phyloP scores from a whole-genome alignment of 2,113 vertebrate genomes.

The Centropus unirufus region DNA sequence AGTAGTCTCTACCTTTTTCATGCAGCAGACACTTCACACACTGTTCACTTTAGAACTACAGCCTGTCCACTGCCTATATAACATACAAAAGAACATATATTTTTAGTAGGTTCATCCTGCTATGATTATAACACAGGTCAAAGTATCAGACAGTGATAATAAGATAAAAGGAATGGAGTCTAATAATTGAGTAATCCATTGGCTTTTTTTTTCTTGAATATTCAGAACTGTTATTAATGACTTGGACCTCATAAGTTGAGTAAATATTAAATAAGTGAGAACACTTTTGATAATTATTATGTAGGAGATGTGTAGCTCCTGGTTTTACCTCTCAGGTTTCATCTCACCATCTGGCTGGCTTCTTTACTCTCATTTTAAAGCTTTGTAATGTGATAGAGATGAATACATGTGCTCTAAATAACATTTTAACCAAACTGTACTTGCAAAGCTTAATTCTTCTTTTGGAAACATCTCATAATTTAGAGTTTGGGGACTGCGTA shows the following conservation, averaged over 20 bases:
- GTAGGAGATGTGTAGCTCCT: not conserved
- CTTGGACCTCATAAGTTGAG: not conserved
- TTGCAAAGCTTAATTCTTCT: not conserved
- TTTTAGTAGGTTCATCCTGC: not conserved
- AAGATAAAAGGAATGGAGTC: not conserved
- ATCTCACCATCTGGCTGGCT: not conserved
- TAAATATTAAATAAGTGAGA: not conserved
- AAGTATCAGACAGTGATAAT: not conserved
- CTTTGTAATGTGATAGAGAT: not conserved
- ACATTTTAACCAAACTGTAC: not conserved
- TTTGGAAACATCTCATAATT: not conserved
- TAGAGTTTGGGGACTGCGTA: not conserved
- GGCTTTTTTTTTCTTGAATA: not conserved
- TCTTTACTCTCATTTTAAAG: not conserved
- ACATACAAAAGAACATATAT: rapidly evolving
- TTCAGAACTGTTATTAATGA: not conserved
- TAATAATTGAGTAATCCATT: not conserved
- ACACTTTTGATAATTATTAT: not conserved
- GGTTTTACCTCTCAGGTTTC: not conserved
- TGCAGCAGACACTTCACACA: not conserved
- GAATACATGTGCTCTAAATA: not conserved
- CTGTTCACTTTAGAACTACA: not conserved
- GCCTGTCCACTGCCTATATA: not conserved
- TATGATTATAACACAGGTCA: not conserved
- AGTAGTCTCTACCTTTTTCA: not conserved